Evolutionary conservation across 2,113 vertebrate genomes (phyloP), one percentile per base, ranked within the genome.

Genomic region (Dolichotis patagonum): DNA sequence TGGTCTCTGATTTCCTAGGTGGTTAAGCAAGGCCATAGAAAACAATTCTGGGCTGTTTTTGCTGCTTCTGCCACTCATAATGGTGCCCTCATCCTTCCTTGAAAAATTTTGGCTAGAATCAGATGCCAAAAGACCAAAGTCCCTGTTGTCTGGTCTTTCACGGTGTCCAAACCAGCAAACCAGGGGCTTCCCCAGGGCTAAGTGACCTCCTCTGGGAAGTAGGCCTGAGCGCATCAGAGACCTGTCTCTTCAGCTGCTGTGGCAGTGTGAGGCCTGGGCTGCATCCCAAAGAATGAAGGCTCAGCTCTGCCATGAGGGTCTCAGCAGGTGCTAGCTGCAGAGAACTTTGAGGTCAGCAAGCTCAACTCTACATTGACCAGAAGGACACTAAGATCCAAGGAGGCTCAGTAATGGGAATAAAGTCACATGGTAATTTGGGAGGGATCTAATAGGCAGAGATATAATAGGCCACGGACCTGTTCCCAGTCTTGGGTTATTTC

Each of bases 151-250:
- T 60, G 75, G 41, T 43, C 54, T 71, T 93, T 85, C 20, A 0
- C 63, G 62, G 65, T 60, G 65, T 90, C 83, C 71, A 56, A 60
- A 96, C 77, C 67, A 88, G 85, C 32, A 95, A 95, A 88, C 75
- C 49, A 84, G 88, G 92, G 86, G 84, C 95, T 97, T 96, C 84
- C 86, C 89, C 63, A 52, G 82, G 86, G 75, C 88, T 1, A 52
- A 88, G 65, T 78, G 86, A 83, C 90, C 69, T 73, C 80, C 65
- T 86, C 93, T 58, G 89, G 96, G 86, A 96, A 82, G 5, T 16
- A 17, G 71, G 26, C 58, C 85, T 96, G 60, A 3, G 82, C n/a
- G 22, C 71, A 60, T 67, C 2, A 82, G 82, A 88, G 58, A 0
- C 0, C 60, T 89, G 46, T 58, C 78, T 89, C 85, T 86, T 85